Conservation (phyloP, 1,140 invertebrate genomes). For the Laodelphax striatellus region DNA sequence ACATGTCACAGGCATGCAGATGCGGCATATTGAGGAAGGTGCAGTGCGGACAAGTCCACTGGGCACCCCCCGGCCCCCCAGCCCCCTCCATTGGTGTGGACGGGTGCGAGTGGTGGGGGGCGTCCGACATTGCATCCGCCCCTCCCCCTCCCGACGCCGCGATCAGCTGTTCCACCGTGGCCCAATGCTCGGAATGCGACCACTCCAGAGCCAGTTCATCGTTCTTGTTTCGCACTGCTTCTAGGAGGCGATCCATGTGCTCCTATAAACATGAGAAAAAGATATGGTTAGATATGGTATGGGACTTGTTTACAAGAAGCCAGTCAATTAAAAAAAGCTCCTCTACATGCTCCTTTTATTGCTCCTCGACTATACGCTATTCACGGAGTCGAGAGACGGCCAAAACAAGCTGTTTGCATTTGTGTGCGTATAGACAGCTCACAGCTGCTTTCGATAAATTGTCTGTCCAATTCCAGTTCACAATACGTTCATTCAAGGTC, state of each 20-base stretch:
- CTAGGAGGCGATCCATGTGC: conserved; percentile 60
- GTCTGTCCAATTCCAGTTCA: no score
- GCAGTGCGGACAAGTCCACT: conserved; percentile 88
- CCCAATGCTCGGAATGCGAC: conserved; percentile 70
- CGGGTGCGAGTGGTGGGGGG: not conserved
- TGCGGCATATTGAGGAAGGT: conserved; percentile 78
- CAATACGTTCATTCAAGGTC: no score
- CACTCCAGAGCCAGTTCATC: conserved; percentile 59
- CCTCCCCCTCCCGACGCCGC: conserved; percentile 38
- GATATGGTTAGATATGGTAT: no score
- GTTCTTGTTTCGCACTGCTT: conserved; percentile 62
- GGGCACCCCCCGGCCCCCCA: conserved; percentile 28
- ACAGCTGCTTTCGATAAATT: no score
- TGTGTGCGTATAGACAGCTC: no score
- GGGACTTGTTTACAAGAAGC: no score
- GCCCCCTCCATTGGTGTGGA: conserved; percentile 22
- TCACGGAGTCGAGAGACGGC: no score
- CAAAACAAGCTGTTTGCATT: no score
- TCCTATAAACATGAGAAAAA: conserved; percentile 43
- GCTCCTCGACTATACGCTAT: no score
- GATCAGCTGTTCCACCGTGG: conserved; percentile 77
- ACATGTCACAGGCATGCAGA: conserved; percentile 77
- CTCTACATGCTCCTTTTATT: no score
- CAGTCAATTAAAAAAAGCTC: no score
- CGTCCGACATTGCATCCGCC: not conserved